Evolutionary conservation across 2,113 vertebrate genomes (phyloP).

Genomic region (Mustelus asterias): DNA sequence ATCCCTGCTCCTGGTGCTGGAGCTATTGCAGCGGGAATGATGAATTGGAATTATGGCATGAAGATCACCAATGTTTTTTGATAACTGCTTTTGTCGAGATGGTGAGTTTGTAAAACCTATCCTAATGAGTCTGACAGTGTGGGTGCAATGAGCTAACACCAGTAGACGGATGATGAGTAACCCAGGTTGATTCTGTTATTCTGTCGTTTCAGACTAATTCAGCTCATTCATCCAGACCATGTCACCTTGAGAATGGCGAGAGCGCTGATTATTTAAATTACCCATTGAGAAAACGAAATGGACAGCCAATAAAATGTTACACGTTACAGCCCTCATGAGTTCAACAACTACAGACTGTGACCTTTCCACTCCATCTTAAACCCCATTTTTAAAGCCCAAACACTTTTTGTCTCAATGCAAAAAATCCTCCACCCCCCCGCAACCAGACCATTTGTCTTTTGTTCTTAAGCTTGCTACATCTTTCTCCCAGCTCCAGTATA

Average conservation of each 20-base stretch:
- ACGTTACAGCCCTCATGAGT: too few relatives aligned
- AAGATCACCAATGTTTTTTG: neutral
- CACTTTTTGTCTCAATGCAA: too few relatives aligned
- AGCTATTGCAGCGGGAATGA: neutral
- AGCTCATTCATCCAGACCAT: neutral
- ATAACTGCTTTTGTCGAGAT: neutral
- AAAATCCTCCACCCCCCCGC: too few relatives aligned
- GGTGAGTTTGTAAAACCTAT: neutral
- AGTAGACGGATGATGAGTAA: neutral
- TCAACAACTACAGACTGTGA: too few relatives aligned
- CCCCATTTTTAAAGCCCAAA: too few relatives aligned
- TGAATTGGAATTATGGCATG: neutral
- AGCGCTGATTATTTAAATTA: neutral
- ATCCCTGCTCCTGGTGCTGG: neutral
- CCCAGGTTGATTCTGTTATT: neutral
- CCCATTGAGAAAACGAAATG: neutral
- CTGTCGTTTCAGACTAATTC: neutral
- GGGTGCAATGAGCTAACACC: neutral
- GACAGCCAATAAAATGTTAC: neutral
- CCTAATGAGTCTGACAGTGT: neutral
- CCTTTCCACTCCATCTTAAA: too few relatives aligned
- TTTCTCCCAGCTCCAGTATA: too few relatives aligned
- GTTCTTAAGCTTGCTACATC: too few relatives aligned
- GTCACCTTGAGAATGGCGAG: neutral
- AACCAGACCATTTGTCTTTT: too few relatives aligned